phyloP scores from a whole-genome alignment of 2,797 vertebrate genomes.

The Merluccius polli region DNA sequence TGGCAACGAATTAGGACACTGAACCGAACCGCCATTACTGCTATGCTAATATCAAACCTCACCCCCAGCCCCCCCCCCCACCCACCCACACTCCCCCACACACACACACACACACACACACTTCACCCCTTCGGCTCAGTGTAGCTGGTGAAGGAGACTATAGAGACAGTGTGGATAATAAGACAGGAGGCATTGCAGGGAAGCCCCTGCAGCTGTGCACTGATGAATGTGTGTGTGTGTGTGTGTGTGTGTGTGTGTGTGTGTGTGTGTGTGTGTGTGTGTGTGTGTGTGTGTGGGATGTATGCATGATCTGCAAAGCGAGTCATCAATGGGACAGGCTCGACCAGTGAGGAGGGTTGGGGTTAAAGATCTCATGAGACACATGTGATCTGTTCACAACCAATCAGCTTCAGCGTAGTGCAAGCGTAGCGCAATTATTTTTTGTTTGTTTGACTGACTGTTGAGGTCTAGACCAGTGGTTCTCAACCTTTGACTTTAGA shows the following conservation, averaged over 20 bases:
- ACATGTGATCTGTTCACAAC: slow-evolving; percentile 29
- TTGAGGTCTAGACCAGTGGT: not conserved
- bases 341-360: slow-evolving; percentile 47
- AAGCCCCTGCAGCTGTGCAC: slow-evolving; percentile 61
- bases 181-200: slow-evolving; percentile 59
- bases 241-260: slow-evolving; percentile 9
- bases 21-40: slow-evolving; percentile 54
- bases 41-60: slow-evolving; percentile 51
- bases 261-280: slow-evolving; percentile 8
- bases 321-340: slow-evolving; percentile 60
- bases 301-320: slow-evolving; percentile 42
- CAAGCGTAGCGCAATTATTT: no score
- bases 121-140: slow-evolving; percentile 48
- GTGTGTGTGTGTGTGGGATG: slow-evolving; percentile 11
- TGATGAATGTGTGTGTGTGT: slow-evolving; percentile 21
- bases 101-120: slow-evolving; percentile 22
- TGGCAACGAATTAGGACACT: slow-evolving; percentile 55
- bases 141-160: slow-evolving; percentile 46
- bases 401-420: slow-evolving; percentile 17
- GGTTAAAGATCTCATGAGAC: slow-evolving; percentile 16
- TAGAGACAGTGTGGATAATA: slow-evolving; percentile 67
- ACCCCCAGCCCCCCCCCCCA: slow-evolving; percentile 14
- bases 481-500: no score
- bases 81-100: slow-evolving; percentile 2
- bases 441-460: slow-evolving; percentile 7